phyloP scores from a whole-genome alignment of 2,797 vertebrate species.

The Phataginus tricuspis region DNA sequence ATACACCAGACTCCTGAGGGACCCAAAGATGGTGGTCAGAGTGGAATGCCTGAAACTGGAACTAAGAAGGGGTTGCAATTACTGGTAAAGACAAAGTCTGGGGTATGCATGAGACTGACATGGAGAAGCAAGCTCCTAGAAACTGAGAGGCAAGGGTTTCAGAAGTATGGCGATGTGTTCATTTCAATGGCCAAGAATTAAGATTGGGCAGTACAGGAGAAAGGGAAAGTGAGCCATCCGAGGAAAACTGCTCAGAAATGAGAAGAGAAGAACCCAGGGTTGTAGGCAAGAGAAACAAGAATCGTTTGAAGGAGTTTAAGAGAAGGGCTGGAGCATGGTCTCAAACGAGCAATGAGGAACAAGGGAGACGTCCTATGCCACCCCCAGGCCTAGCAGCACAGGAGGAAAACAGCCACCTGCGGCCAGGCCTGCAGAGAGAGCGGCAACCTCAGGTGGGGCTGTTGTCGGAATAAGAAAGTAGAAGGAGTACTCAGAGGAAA shows the following conservation, averaged over 20 bases:
- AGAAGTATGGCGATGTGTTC: neutral
- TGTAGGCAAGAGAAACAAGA: neutral
- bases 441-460: neutral
- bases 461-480: neutral
- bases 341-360: neutral
- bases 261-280: neutral
- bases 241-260: neutral
- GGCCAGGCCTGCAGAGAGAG: neutral
- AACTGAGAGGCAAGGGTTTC: neutral
- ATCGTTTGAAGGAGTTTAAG: neutral
- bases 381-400: neutral
- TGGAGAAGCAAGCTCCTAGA: neutral
- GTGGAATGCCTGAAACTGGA: neutral
- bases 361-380: neutral
- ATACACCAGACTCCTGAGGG: neutral
- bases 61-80: neutral
- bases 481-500: neutral
- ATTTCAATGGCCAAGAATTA: neutral
- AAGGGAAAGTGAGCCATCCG: neutral
- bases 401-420: neutral
- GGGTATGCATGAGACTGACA: neutral
- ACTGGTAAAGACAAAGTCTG: neutral
- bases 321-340: neutral
- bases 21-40: neutral
- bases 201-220: neutral